Base-by-base conservation (phyloP, 2,113 vertebrate genomes). In the Lasiurus borealis region DNA sequence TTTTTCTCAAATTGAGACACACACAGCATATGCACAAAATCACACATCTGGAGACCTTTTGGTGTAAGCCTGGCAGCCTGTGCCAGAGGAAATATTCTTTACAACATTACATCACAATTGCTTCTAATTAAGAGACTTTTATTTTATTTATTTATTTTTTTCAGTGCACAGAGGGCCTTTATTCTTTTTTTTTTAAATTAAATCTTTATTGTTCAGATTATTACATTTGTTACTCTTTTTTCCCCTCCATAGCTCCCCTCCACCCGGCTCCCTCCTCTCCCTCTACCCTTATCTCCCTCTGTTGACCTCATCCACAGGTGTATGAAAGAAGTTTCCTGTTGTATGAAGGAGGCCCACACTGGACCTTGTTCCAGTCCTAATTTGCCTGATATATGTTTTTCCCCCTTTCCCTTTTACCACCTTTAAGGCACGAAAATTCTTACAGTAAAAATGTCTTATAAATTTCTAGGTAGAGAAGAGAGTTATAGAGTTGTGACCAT, bases 41-140 rank as follows among this genome's bases (percentile, higher is more conserved):
- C 54, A 77, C 6, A 16, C 18, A 54, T 13, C 11, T 52, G 57
- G 27, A 36, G 19, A 78, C 34, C 8, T 31, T 73, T n/a, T 13
- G 16, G 78, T 75, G 59, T 96, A 34, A 89, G 36, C 12, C 15
- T 6, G 12, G 25, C 8, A 86, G 7, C 2, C 25, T 84, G 40
- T 13, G 85, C 69, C 8, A 54, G 27, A 59, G 40, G 34, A 62
- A 68, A 69, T 77, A 21, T 62, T 75, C 34, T 44, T 85, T 16
- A 62, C 25, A 69, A 21, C 25, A 9, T 90, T 76, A 88, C 1
- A 62, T 0, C 34, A 77, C 16, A 52, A 3, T 75, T 72, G 46
- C n/a, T 88, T 93, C 46, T 87, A 84, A 90, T 66, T 64, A 72
- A 69, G 40, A 92, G 5, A 83, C 29, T 77, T 73, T 19, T 83